Percentiles rank a stretch among this genome's conserved stretches.
These are phyloP conservation scores for Peromyscus nudipes DNA, from an alignment of 2,797 vertebrate species.

Conservation along the genomic window DNA sequence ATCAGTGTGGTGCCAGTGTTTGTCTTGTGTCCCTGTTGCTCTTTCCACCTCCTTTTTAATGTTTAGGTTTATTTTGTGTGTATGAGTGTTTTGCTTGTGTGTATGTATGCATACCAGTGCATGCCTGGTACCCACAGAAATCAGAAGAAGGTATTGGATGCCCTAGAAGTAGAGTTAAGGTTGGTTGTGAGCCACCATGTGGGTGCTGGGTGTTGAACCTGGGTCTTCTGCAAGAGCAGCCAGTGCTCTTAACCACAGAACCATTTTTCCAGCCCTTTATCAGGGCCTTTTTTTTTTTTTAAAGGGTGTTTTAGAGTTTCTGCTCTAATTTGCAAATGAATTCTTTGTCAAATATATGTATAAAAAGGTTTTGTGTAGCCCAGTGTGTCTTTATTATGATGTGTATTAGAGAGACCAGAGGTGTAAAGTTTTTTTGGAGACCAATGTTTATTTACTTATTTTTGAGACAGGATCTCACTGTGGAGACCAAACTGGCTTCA, in stretches of 20 bases:
- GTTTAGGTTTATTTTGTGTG: neutral
- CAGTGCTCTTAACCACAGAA: neutral
- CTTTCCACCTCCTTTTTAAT: neutral
- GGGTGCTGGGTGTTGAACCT: neutral
- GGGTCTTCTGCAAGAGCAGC: neutral
- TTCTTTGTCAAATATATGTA: neutral
- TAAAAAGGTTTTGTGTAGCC: neutral
- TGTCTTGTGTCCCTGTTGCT: neutral
- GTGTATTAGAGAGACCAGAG: neutral
- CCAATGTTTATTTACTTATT: neutral
- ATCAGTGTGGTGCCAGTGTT: no score
- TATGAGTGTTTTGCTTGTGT: neutral
- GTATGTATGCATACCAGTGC: neutral
- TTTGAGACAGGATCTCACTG: neutral
- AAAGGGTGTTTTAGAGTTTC: neutral
- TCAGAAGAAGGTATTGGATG: neutral
- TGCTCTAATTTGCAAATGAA: neutral
- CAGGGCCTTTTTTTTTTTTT: neutral
- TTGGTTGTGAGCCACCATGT: neutral
- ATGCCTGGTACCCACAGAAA: neutral
- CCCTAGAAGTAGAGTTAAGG: neutral
- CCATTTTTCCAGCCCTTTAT: neutral
- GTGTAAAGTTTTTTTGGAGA: neutral
- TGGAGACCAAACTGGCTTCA: neutral
- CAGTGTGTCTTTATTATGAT: neutral